Evolutionary conservation across 2,113 vertebrate genomes (phyloP).

Genomic region (Sigmodon hispidus): DNA sequence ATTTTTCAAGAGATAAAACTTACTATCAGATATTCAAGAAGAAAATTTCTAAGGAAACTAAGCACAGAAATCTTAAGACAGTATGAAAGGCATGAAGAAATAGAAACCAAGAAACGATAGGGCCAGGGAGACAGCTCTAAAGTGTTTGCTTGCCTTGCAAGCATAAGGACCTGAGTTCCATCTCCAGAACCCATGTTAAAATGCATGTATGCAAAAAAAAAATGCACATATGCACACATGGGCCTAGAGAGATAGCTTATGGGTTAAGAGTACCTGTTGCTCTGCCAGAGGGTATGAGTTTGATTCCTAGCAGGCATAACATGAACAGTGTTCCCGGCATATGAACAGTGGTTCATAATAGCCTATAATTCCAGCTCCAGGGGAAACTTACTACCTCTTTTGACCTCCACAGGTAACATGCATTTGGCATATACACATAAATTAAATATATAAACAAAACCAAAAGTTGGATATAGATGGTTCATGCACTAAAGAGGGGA

Average conservation of each 20-base stretch:
- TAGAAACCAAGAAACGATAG: slow-evolving; percentile 44
- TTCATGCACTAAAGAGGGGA: background rate
- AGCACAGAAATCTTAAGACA: background rate
- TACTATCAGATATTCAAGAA: slow-evolving; percentile 2
- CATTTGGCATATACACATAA: background rate
- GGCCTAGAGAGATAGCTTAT: background rate
- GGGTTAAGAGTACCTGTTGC: background rate
- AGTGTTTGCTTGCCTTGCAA: background rate
- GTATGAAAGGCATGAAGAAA: slow-evolving; percentile 1
- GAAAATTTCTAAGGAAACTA: background rate
- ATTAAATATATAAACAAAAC: background rate
- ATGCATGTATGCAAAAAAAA: background rate
- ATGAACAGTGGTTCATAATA: background rate
- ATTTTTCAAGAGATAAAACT: background rate
- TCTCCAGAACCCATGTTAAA: background rate
- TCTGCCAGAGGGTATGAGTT: background rate
- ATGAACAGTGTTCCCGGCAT: too few relatives aligned
- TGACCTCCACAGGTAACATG: background rate
- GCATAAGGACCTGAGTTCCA: background rate
- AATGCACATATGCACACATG: background rate
- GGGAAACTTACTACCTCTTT: background rate
- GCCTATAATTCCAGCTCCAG: background rate
- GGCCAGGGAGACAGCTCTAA: background rate
- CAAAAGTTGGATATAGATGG: background rate
- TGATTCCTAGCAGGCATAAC: background rate